Percentiles rank a stretch among this genome's conserved stretches.
phyloP scores from a whole-genome alignment of 1,140 invertebrate species.

The Meloidogyne hapla region DNA sequence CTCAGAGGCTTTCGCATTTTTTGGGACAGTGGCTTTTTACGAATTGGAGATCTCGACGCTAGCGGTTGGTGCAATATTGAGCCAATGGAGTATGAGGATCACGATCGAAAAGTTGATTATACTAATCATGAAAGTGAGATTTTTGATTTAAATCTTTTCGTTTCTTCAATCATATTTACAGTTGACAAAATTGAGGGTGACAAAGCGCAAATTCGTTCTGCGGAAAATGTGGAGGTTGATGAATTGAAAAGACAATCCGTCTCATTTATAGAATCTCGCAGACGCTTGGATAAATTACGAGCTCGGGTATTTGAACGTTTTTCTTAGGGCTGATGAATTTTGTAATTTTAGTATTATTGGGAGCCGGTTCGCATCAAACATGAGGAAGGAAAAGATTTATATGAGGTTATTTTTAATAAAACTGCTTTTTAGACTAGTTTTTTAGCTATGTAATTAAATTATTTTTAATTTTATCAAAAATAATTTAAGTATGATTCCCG shows the following conservation, averaged over 20 bases:
- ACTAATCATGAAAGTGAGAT: not conserved
- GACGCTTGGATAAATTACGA: constrained; percentile 18
- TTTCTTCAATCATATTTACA: not conserved
- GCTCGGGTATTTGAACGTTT: not conserved
- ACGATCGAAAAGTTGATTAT: not conserved
- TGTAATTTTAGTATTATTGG: constrained; percentile 21
- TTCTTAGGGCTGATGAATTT: not conserved
- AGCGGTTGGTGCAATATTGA: constrained; percentile 13
- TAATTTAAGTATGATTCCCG: constrained; percentile 7
- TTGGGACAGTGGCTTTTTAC: constrained; percentile 9
- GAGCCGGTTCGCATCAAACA: constrained; percentile 8
- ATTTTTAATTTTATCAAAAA: no score
- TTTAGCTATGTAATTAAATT: not conserved
- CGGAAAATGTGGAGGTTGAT: constrained; percentile 15
- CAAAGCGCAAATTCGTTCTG: not conserved
- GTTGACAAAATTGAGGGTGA: not conserved
- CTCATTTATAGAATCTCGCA: constrained; percentile 3
- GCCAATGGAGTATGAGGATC: not conserved
- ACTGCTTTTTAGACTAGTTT: not conserved
- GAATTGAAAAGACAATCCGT: not conserved
- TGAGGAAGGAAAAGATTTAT: constrained; percentile 15
- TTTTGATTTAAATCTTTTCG: not conserved
- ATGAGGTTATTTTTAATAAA: constrained; percentile 7
- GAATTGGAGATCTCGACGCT: constrained; percentile 2
- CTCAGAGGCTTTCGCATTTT: not conserved